Conservation (phyloP, 2,797 vertebrate species). For the Pantherophis vulpinus region DNA sequence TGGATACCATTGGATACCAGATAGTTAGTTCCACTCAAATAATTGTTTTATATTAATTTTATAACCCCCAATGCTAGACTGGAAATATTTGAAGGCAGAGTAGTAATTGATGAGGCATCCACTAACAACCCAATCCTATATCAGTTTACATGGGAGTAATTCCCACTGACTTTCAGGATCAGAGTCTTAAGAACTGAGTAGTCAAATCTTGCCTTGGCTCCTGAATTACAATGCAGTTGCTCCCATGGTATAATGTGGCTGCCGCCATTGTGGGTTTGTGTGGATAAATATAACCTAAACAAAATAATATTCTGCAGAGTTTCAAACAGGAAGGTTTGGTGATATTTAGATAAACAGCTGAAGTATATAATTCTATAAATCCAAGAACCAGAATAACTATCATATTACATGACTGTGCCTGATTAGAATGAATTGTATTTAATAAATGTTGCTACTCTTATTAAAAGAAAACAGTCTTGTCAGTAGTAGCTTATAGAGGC, state of each 20-base stretch:
- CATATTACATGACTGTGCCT: not conserved
- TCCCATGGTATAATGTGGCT: not conserved
- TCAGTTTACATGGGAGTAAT: conserved; percentile 2
- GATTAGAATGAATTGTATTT: conserved; percentile 39
- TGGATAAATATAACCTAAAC: conserved; percentile 34
- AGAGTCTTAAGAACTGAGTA: conserved; percentile 11
- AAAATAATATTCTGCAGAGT: fast-evolving
- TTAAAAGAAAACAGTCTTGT: conserved; percentile 35
- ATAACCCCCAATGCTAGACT: not conserved
- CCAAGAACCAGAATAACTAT: conserved; percentile 40
- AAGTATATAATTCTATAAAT: conserved; percentile 24
- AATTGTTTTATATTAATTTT: not conserved
- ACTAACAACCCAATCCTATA: not conserved
- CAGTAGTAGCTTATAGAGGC: not conserved
- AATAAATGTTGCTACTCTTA: conserved; percentile 49
- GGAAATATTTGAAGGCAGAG: conserved; percentile 9
- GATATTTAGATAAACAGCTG: conserved; percentile 49
- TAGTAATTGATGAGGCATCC: not conserved
- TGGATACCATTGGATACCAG: not conserved
- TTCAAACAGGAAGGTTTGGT: conserved; percentile 1
- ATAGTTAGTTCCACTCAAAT: not conserved
- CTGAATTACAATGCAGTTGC: conserved; percentile 3
- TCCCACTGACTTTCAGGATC: conserved; percentile 4
- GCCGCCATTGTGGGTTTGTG: not conserved
- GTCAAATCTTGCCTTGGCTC: conserved; percentile 8